phyloP scores from a whole-genome alignment of 92 coral and sea anemone species.

The Paragorgia papillata region DNA sequence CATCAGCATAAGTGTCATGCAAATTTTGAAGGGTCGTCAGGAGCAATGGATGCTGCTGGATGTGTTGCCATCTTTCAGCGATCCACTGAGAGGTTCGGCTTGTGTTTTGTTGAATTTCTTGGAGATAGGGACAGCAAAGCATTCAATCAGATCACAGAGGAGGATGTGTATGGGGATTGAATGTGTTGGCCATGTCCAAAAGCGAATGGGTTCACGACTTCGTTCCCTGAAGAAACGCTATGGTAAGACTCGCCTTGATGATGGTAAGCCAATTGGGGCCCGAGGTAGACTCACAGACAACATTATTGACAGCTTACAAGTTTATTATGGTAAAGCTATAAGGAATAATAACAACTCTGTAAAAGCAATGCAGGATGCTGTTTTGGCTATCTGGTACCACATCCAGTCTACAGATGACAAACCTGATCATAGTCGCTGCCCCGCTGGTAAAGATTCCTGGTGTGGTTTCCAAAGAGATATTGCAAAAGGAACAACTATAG shows the following conservation, averaged over 20 bases:
- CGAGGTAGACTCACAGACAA: slow-evolving; percentile 52
- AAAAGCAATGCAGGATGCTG: slow-evolving; percentile 49
- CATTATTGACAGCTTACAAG: slow-evolving; percentile 52
- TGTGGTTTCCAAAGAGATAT: slow-evolving; percentile 53
- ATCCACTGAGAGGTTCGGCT: slow-evolving; percentile 47
- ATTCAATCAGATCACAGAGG: slow-evolving; percentile 35
- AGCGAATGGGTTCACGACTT: slow-evolving; percentile 59
- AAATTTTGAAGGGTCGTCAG: slow-evolving; percentile 56
- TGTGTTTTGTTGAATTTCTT: slow-evolving; percentile 50
- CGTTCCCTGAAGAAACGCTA: slow-evolving; percentile 53
- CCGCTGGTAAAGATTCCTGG: slow-evolving; percentile 43
- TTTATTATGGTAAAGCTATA: slow-evolving; percentile 58
- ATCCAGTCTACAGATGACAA: slow-evolving; percentile 48
- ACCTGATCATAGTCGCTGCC: slow-evolving; percentile 17
- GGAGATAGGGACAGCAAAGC: slow-evolving; percentile 62
- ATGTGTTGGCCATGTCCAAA: slow-evolving; percentile 66
- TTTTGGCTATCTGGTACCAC: slow-evolving; percentile 66
- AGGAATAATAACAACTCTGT: slow-evolving; percentile 51
- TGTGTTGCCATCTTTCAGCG: slow-evolving; percentile 55
- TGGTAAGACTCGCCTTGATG: slow-evolving; percentile 53
- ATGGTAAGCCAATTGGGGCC: slow-evolving; percentile 62
- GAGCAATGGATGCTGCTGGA: too few relatives aligned
- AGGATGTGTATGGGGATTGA: slow-evolving; percentile 57
- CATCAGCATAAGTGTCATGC: slow-evolving; percentile 52
- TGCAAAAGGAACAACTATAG: slow-evolving; percentile 41